A percentile compares a stretch with the other conserved stretches of the same genome.
Conservation (phyloP, 2,888 invertebrate genomes). For the Kryphioiulus occultus region DNA sequence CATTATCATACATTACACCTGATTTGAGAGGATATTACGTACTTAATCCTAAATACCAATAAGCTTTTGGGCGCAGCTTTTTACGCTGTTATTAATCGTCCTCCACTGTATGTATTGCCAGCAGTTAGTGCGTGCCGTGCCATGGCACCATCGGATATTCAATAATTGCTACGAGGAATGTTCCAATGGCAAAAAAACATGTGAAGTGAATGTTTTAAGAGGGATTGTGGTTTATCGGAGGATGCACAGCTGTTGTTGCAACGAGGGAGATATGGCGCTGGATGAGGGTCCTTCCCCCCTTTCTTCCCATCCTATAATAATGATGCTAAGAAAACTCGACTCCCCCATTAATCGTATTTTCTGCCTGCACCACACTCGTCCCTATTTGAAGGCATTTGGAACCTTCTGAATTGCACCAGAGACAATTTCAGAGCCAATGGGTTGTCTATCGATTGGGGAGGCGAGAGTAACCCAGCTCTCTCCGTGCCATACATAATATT, state of each 20-base stretch:
- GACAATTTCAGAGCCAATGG: constrained; percentile 39
- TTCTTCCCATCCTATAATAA: neutral
- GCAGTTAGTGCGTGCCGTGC: neutral
- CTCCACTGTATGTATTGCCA: constrained; percentile 11
- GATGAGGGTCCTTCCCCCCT: neutral
- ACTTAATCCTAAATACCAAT: neutral
- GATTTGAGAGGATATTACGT: constrained; percentile 28
- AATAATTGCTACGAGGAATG: constrained; percentile 32
- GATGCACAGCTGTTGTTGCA: constrained; percentile 40
- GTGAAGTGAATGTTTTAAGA: constrained; percentile 39
- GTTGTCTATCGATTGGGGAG: constrained; percentile 39
- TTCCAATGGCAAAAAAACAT: constrained; percentile 32
- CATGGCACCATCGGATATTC: constrained; percentile 25
- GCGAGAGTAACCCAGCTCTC: constrained; percentile 36
- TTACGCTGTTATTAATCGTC: constrained; percentile 2
- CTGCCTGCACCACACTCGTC: constrained; percentile 6
- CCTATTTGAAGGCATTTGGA: constrained; percentile 28
- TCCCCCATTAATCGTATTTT: constrained; percentile 40
- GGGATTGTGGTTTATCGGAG: constrained; percentile 40
- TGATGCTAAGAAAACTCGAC: constrained; percentile 36
- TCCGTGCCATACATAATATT: constrained; percentile 40
- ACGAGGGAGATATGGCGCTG: constrained; percentile 28
- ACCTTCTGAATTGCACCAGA: constrained; percentile 40
- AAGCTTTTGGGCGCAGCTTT: neutral
- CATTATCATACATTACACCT: constrained; percentile 8